These are phyloP conservation scores for Microtus pennsylvanicus DNA, from an alignment of 2,113 vertebrate species.

Conservation along the genomic window DNA sequence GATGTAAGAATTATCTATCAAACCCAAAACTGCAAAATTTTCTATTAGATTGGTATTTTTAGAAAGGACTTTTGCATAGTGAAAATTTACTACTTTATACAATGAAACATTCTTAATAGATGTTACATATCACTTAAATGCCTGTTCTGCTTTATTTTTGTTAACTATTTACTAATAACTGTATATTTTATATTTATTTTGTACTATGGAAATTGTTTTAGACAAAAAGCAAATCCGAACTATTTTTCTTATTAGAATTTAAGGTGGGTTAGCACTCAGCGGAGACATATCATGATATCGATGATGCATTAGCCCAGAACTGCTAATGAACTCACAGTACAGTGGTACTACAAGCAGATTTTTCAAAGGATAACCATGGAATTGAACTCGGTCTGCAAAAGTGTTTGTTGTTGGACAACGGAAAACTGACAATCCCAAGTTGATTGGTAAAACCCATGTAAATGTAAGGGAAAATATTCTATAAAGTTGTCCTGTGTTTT, in stretches of 20 bases:
- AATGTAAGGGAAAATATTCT: neutral
- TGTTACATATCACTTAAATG: neutral
- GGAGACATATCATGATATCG: neutral
- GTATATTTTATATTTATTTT: neutral
- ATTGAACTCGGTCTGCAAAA: neutral
- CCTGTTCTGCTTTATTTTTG: neutral
- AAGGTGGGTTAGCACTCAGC: neutral
- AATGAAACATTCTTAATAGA: neutral
- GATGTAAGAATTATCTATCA: neutral
- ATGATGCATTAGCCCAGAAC: neutral
- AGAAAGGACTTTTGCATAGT: neutral
- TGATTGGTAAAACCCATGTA: neutral
- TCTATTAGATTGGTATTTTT: neutral
- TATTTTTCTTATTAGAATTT: neutral
- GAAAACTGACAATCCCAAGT: no score
- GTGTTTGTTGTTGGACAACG: neutral
- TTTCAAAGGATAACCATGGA: neutral
- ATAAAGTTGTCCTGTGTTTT: neutral
- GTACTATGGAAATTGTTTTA: neutral
- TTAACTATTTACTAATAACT: neutral
- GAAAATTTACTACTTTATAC: neutral
- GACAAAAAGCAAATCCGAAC: neutral
- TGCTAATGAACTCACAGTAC: neutral
- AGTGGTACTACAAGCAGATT: neutral
- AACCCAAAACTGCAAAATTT: neutral